Base-by-base conservation (phyloP, 2,113 vertebrate species). In the Cephalopholis sonnerati region DNA sequence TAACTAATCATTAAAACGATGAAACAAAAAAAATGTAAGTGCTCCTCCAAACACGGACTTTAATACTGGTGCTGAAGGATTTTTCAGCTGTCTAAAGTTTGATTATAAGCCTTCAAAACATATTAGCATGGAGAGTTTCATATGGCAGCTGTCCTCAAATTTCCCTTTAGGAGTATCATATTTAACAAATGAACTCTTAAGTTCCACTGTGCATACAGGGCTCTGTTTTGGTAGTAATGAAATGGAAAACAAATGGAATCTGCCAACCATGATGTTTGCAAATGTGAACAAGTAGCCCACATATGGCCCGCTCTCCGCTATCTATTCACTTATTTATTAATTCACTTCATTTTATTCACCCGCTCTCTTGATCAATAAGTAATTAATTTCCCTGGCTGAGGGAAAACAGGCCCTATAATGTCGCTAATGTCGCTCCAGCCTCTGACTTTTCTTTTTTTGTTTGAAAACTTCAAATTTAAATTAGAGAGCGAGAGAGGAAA, bases 311-410 rank as follows among this genome's bases (percentile, higher is more conserved):
- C 75, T 68, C 86, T 62, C 74, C 10, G 44, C 90, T 84, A 81
- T 93, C 92, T 90, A 39, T 92, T 92, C 82, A 89, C 89, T 93
- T 85, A 91, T 93, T 94, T 91, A 93, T 94, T 92, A 90, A 93
- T 93, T 94, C 83, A 81, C 90, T 93, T 93, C 82, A 90, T 94
- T 95, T 92, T 91, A 92, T 91, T 91, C 90, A 90, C 87, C 84
- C 70, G 71, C 71, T 87, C 59, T 78, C 70, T 77, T 89, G 91
- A 95, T 96, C 95, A 93, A 95, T 96, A 96, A 94, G 93, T 93
- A 92, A 95, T 96, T 96, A 93, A 95, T 95, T 94, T 94, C 74
- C 82, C 83, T 64, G 77, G 87, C 84, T 88, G 81, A 84, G 84
- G 85, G 86, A 92, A 90, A 92, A 89, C 87, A 88, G 77, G 77